Conservation (phyloP, 2,113 vertebrate genomes). For the Prunella himalayana region DNA sequence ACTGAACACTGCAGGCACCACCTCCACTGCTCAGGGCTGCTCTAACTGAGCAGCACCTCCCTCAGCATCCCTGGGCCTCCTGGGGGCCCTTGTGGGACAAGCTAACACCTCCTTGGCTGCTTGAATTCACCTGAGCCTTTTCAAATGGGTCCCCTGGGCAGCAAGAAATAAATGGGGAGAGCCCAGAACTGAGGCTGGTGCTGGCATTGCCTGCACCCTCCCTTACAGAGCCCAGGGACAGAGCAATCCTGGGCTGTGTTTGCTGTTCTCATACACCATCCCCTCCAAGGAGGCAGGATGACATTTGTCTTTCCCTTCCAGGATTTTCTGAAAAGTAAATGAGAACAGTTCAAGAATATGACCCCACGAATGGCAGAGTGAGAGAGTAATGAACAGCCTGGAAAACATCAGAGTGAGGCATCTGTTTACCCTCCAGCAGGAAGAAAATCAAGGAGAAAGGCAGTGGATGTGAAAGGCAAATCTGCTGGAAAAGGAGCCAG, state of each 20-base stretch:
- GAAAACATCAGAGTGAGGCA: background rate
- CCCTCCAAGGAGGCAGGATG: background rate
- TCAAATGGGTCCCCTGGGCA: background rate
- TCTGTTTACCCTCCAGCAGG: background rate
- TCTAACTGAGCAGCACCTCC: background rate
- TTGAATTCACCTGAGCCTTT: background rate
- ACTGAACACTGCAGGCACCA: background rate
- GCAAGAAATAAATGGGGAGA: background rate
- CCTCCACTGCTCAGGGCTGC: background rate
- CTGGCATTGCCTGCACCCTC: background rate
- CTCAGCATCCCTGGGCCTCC: background rate
- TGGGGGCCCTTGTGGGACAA: background rate
- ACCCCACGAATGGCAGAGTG: background rate
- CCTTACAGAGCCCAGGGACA: background rate
- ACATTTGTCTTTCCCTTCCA: slow-evolving; percentile 4
- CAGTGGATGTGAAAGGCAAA: slow-evolving; percentile 19
- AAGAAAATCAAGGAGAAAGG: slow-evolving; percentile 21
- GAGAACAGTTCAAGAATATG: background rate
- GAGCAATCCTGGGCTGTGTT: background rate
- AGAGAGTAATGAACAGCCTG: background rate
- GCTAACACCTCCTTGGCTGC: background rate
- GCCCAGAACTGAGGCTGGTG: background rate
- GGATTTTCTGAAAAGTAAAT: slow-evolving; percentile 27
- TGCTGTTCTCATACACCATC: background rate
- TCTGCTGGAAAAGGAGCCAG: background rate